Percentiles rank a stretch among this genome's conserved stretches.
phyloP scores from a whole-genome alignment of 2,888 invertebrate species.

The Oegoconia quadripuncta region DNA sequence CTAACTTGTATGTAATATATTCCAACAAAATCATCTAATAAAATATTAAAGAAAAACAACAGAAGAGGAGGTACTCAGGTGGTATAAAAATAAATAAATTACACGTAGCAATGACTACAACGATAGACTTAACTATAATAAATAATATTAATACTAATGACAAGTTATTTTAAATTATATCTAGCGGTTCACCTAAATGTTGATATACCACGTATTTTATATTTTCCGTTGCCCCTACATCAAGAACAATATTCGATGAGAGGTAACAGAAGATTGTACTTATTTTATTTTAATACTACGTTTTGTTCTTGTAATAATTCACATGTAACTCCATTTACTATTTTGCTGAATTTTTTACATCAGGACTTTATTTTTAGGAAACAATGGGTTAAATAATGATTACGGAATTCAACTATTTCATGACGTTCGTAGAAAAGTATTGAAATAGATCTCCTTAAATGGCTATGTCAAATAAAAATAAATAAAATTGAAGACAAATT shows the following conservation, averaged over 20 bases:
- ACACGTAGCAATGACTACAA: conserved; percentile 63
- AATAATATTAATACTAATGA: conserved; percentile 78
- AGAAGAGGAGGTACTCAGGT: conserved; percentile 76
- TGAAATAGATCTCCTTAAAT: no score
- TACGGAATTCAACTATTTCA: no score
- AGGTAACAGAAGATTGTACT: conserved; percentile 77
- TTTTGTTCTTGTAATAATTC: conserved; percentile 43
- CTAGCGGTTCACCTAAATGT: conserved; percentile 73
- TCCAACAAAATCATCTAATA: conserved; percentile 27
- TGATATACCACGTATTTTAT: conserved; percentile 25
- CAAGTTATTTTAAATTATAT: conserved; percentile 74
- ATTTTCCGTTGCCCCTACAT: conserved; percentile 76
- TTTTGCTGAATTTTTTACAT: conserved; percentile 12
- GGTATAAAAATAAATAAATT: conserved; percentile 67
- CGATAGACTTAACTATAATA: conserved; percentile 66
- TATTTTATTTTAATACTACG: conserved; percentile 61
- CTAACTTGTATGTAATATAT: no score
- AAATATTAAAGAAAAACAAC: conserved; percentile 50
- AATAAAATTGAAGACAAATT: no score
- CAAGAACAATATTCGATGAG: conserved; percentile 56
- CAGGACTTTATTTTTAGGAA: no score
- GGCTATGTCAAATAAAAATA: no score
- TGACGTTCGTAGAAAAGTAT: no score
- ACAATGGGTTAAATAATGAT: no score
- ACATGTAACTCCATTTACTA: conserved; percentile 26